A percentile compares a stretch with the other conserved stretches of the same genome.
phyloP scores from a whole-genome alignment of 37 sponge, comb jelly and placozoan species.

The Aplysina aerophoba region DNA sequence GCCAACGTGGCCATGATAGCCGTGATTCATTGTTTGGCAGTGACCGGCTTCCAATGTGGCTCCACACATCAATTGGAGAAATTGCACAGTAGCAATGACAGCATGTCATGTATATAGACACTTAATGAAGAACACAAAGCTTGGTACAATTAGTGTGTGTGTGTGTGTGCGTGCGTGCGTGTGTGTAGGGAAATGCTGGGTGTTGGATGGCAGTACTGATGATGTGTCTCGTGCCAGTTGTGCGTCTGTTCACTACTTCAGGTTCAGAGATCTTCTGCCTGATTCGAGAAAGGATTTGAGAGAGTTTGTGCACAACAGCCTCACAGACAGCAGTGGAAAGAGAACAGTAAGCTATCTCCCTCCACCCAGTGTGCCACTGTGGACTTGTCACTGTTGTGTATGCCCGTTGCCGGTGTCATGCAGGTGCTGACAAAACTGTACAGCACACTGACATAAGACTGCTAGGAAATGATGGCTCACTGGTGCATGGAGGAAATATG shows the following conservation, averaged over 20 bases:
- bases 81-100: too few relatives aligned
- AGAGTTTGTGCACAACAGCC: slow-evolving; percentile 48
- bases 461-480: too few relatives aligned
- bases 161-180: too few relatives aligned
- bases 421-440: too few relatives aligned
- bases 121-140: too few relatives aligned
- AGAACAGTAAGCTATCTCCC: neutral
- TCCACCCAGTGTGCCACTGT: neutral
- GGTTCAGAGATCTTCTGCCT: slow-evolving; percentile 66
- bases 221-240: too few relatives aligned
- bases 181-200: neutral
- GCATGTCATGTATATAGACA: too few relatives aligned
- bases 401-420: slow-evolving; percentile 20
- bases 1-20: neutral
- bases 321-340: slow-evolving; percentile 16
- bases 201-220: neutral
- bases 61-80: too few relatives aligned
- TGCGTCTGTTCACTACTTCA: neutral
- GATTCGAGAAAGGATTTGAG: slow-evolving; percentile 75
- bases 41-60: too few relatives aligned
- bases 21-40: neutral
- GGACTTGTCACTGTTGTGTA: neutral
- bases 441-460: too few relatives aligned
- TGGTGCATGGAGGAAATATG: too few relatives aligned
- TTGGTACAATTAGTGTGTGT: too few relatives aligned